phyloP scores from a whole-genome alignment of 2,797 vertebrate genomes.

The Coregonus ussuriensis region DNA sequence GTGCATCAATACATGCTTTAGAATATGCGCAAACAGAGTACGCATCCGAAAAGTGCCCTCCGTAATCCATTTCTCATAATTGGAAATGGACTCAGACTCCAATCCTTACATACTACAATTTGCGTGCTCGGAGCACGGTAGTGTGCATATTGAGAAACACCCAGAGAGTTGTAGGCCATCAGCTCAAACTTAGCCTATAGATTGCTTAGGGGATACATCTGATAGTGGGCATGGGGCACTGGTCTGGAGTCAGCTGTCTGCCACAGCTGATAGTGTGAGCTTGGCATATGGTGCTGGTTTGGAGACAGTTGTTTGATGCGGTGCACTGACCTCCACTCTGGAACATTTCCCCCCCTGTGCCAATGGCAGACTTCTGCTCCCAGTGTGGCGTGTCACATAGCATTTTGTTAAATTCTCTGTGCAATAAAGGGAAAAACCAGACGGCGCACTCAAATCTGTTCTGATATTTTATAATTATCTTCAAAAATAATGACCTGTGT shows the following conservation, averaged over 20 bases:
- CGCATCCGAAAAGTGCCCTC: too few relatives aligned
- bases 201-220: background rate
- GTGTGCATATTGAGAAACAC: background rate
- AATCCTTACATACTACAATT: too few relatives aligned
- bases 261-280: constrained; percentile 12
- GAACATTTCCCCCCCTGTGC: background rate
- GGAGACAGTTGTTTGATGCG: constrained; percentile 11
- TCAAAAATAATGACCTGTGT: background rate
- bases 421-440: constrained; percentile 7
- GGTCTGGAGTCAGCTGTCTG: constrained; percentile 10
- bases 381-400: constrained; percentile 23
- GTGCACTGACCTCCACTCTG: constrained; percentile 20
- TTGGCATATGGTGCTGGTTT: constrained; percentile 21
- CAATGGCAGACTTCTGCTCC: constrained; percentile 16
- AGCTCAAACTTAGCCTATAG: background rate
- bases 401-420: constrained; percentile 15
- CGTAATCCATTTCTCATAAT: too few relatives aligned
- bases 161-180: background rate
- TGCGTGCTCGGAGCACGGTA: background rate
- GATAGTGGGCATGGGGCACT: background rate
- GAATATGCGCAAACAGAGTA: too few relatives aligned
- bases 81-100: too few relatives aligned
- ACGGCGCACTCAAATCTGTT: background rate
- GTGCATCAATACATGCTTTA: too few relatives aligned
- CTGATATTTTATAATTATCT: background rate